These are phyloP conservation scores for Dasypus novemcinctus DNA, from an alignment of 2,113 vertebrate genomes.

Conservation along the genomic window DNA sequence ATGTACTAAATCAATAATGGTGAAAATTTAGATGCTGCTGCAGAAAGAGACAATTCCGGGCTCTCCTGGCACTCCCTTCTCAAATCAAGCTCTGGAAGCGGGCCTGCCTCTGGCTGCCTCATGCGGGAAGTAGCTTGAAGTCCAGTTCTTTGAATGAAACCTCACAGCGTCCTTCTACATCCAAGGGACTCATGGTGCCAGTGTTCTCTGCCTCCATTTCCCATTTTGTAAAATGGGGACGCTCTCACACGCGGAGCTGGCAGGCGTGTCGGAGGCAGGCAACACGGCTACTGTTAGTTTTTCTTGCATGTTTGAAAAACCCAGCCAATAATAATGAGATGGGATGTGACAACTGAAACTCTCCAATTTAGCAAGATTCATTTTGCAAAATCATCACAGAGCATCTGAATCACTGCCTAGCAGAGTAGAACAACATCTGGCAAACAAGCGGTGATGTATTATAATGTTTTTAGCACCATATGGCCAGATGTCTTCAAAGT, in stretches of 20 bases:
- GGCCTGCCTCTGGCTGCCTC: neutral
- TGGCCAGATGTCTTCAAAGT: constrained; percentile 83
- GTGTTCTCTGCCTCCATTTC: neutral
- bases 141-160: neutral
- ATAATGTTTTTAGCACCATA: constrained; percentile 82
- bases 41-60: neutral
- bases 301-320: constrained; percentile 61
- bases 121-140: neutral
- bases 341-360: constrained; percentile 65
- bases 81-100: neutral
- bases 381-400: constrained; percentile 79
- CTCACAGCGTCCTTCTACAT: fast-evolving
- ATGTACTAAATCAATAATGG: neutral
- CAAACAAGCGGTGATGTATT: constrained; percentile 85
- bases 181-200: fast-evolving
- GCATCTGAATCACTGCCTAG: constrained; percentile 75
- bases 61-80: neutral
- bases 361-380: constrained; percentile 78
- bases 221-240: neutral
- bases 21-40: neutral
- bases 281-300: neutral
- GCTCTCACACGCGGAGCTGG: neutral
- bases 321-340: constrained; percentile 67
- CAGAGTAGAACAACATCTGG: constrained; percentile 83
- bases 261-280: neutral